Conservation (phyloP, 2,113 vertebrate species). For the Tricholaema leucomelas region DNA sequence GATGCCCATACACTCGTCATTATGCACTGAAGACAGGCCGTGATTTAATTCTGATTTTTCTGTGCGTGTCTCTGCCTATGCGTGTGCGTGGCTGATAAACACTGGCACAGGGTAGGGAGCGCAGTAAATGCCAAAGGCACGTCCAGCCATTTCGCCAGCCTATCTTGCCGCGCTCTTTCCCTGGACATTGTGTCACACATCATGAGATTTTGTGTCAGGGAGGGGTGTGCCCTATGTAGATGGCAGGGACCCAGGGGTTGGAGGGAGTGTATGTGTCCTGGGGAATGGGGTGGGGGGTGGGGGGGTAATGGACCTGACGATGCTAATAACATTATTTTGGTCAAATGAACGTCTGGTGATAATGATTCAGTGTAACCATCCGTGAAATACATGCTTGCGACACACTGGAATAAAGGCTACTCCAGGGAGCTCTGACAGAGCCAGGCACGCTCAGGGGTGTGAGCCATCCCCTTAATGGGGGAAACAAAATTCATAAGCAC, state of each 20-base stretch:
- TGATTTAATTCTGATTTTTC: conserved; percentile 37
- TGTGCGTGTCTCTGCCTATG: neutral
- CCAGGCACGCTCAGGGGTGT: conserved; percentile 64
- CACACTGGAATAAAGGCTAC: conserved; percentile 72
- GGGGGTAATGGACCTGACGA: conserved; percentile 46
- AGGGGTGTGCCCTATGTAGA: conserved; percentile 31
- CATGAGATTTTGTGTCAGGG: conserved; percentile 66
- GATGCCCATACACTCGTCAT: neutral
- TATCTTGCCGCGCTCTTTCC: conserved; percentile 45
- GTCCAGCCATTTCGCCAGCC: conserved; percentile 47
- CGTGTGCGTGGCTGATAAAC: neutral
- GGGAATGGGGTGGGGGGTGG: neutral
- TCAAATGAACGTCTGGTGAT: conserved; percentile 76
- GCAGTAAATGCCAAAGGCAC: conserved; percentile 49
- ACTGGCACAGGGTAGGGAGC: conserved; percentile 43
- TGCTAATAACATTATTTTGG: conserved; percentile 75
- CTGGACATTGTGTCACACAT: conserved; percentile 66
- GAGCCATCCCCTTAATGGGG: conserved; percentile 47
- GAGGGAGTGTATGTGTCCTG: neutral
- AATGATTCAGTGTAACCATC: conserved; percentile 84
- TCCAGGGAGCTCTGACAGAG: conserved; percentile 55
- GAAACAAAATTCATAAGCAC: conserved; percentile 42
- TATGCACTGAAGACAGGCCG: conserved; percentile 1
- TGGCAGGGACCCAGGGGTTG: conserved; percentile 4
- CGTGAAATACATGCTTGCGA: conserved; percentile 80